These are phyloP conservation scores for Drosophila hamatofila DNA, from an alignment of 2,888 invertebrate species.

Conservation along the genomic window DNA sequence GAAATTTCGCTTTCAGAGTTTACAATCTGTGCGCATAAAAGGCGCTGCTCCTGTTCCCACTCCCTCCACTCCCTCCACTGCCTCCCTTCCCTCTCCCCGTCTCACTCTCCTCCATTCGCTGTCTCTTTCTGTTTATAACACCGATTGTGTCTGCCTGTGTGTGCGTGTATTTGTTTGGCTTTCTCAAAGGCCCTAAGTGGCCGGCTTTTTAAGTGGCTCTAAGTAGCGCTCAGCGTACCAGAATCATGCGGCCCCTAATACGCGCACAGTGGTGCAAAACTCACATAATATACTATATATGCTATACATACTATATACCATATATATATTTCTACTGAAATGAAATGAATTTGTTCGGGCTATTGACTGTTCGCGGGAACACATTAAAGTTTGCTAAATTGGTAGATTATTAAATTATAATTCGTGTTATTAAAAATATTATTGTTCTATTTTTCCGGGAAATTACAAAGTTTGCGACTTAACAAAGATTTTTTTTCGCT, in stretches of 20 bases:
- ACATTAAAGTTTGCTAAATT: neutral
- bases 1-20: conserved; percentile 26
- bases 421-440: conserved; percentile 9
- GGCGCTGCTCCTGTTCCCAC: neutral
- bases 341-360: neutral
- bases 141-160: conserved; percentile 5
- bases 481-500: neutral
- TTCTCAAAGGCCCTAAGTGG: conserved; percentile 36
- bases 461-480: conserved; percentile 13
- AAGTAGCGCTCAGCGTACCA: conserved; percentile 29
- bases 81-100: neutral
- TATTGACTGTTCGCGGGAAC: neutral
- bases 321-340: too few relatives aligned
- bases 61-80: neutral
- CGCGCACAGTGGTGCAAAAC: conserved; percentile 10
- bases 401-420: conserved; percentile 4
- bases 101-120: neutral
- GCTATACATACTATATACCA: too few relatives aligned
- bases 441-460: conserved; percentile 12
- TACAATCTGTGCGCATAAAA: conserved; percentile 20
- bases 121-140: neutral
- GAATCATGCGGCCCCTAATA: conserved; percentile 9
- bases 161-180: conserved; percentile 26
- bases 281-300: too few relatives aligned
- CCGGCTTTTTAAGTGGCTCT: conserved; percentile 38